A percentile compares a stretch with the other conserved stretches of the same genome.
Evolutionary conservation across 2,888 invertebrate genomes (phyloP).

Genomic region (Callosobruchus maculatus): DNA sequence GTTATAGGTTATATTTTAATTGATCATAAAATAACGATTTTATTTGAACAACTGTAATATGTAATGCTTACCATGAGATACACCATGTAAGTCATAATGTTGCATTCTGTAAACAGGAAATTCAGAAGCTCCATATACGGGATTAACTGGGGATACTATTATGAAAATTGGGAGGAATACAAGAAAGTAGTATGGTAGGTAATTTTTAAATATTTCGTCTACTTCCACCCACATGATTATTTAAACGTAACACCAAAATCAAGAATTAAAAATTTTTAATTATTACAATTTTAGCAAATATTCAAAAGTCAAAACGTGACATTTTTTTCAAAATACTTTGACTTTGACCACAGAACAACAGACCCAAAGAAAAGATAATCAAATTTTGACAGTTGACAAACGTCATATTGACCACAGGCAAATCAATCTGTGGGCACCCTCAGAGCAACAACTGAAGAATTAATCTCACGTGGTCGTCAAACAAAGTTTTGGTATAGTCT

Average conservation of each 20-base stretch:
- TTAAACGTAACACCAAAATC: conserved; percentile 13
- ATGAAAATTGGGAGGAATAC: conserved; percentile 86
- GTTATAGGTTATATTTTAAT: neutral
- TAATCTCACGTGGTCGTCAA: too few relatives aligned
- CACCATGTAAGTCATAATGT: conserved; percentile 90
- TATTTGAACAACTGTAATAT: neutral
- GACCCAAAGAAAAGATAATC: too few relatives aligned
- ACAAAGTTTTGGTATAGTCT: too few relatives aligned
- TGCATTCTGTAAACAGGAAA: conserved; percentile 92
- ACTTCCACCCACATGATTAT: conserved; percentile 84
- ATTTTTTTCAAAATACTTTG: neutral
- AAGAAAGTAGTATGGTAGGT: conserved; percentile 79
- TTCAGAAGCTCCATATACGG: conserved; percentile 85
- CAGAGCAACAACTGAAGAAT: too few relatives aligned
- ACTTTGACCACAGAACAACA: too few relatives aligned
- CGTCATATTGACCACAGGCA: too few relatives aligned
- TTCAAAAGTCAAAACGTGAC: neutral
- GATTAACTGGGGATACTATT: conserved; percentile 80
- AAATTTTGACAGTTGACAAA: too few relatives aligned
- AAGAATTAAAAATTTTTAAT: too few relatives aligned
- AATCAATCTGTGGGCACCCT: too few relatives aligned
- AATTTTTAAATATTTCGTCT: conserved; percentile 83
- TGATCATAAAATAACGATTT: neutral
- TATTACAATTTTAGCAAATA: neutral
- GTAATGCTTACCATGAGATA: conserved; percentile 71